A percentile compares a stretch with the other conserved stretches of the same genome.
Conservation (phyloP, 2,113 vertebrate species). For the Limanda limanda region DNA sequence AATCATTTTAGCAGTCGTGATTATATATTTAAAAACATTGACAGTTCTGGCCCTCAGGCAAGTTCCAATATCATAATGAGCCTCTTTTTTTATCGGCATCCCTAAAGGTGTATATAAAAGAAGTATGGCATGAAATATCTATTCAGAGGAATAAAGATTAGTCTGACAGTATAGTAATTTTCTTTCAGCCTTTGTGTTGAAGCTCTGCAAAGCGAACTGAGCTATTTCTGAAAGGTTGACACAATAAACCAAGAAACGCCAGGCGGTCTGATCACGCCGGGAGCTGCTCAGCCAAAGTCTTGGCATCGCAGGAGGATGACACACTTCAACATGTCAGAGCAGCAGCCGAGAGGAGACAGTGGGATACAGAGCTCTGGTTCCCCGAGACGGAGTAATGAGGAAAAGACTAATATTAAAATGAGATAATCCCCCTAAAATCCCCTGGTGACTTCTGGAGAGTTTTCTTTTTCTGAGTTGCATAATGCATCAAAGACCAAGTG, state of each 20-base stretch:
- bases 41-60: neutral
- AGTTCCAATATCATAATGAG: neutral
- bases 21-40: neutral
- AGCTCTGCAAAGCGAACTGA: conserved; percentile 7
- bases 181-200: conserved; percentile 9
- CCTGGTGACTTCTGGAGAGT: conserved; percentile 12
- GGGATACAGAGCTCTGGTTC: neutral
- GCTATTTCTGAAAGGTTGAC: conserved; percentile 14
- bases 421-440: neutral
- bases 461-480: neutral
- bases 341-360: conserved; percentile 1
- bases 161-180: neutral
- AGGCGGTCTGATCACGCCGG: too few species aligned
- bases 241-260: neutral
- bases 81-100: neutral
- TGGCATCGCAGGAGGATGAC: conserved; percentile 15
- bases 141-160: neutral
- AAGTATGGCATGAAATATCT: neutral
- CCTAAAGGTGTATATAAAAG: neutral
- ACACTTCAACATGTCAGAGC: conserved; percentile 24
- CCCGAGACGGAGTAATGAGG: neutral
- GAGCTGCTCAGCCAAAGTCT: neutral
- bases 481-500: conserved; percentile 14
- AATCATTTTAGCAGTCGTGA: neutral
- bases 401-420: conserved; percentile 10